These are phyloP conservation scores for Neria commutata DNA, from an alignment of 2,888 invertebrate species.

Conservation along the genomic window DNA sequence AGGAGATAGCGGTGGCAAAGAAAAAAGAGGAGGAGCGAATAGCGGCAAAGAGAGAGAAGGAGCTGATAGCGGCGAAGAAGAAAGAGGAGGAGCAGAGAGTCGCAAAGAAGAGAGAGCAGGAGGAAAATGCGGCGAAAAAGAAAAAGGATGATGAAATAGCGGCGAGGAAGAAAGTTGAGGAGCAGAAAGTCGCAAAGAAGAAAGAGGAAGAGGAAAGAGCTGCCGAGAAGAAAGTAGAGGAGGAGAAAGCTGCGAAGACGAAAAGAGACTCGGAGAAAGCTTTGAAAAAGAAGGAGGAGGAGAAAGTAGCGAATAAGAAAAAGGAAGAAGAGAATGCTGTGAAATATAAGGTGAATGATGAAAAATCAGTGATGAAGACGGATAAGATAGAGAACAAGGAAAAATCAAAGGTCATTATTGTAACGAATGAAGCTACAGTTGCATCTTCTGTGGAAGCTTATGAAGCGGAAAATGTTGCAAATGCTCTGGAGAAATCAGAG, in stretches of 20 bases:
- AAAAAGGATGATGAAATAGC: not conserved
- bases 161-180: not conserved
- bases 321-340: not conserved
- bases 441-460: slow-evolving; percentile 1
- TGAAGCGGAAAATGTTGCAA: too few relatives aligned
- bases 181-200: not conserved
- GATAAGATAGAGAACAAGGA: not conserved
- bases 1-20: not conserved
- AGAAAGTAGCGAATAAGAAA: not conserved
- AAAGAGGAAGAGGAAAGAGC: not conserved
- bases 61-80: not conserved
- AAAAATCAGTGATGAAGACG: not conserved
- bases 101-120: not conserved
- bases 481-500: too few relatives aligned
- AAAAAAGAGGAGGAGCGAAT: not conserved
- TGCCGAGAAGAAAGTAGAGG: too few relatives aligned
- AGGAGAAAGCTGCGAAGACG: not conserved
- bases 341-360: not conserved
- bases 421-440: not conserved
- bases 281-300: not conserved
- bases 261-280: not conserved
- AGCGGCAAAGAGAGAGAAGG: not conserved
- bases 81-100: not conserved
- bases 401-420: not conserved
- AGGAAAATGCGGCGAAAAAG: slow-evolving; percentile 5